Evolutionary conservation across 2,113 vertebrate species (phyloP), one percentile per base, ranked within the genome.

Genomic region (Daphoenositta chrysoptera): DNA sequence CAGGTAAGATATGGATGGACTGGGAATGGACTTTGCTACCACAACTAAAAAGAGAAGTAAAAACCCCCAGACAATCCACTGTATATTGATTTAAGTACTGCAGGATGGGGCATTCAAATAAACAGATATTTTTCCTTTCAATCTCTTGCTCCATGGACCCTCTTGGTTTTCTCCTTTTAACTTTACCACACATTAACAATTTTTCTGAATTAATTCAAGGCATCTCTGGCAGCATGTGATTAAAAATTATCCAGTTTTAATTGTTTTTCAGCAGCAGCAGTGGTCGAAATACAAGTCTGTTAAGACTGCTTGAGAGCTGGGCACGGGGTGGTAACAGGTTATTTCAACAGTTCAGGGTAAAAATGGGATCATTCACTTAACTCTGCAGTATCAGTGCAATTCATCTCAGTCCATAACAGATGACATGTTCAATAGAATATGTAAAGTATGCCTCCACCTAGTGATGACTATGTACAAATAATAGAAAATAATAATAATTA

Each of bases 391-490:
- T 85, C 86, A 50, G 16, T 40, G 89, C 58, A 51, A 77, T 92
- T 82, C 79, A 91, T 93, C 83, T 93, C 92, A 61, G 88, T 42
- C 66, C 69, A 11, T 20, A 87, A 44, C 45, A 92, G 76, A 96
- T 89, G 68, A 92, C 93, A 93, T 7, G 21, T 83, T 94, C 90
- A 94, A 94, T 39, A 69, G 80, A 97, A 97, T 97, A 96, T 89
- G 90, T 94, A 97, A 97, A 94, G 94, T 96, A 93, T 96, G 93
- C 96, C 93, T 97, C 96, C 94, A 97, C 92, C 96, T 97, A 96
- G 93, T 96, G 96, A 95, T 96, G 94, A 65, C 83, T 95, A 73
- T 71, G 89, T 60, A 94, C 92, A 96, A 93, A 97, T 93, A 96
- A 92, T 94, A 87, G 69, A 68, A 93, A 93, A 95, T 83, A 94